Evolutionary conservation across 2,888 invertebrate species (phyloP), one percentile per base, ranked within the genome.

Genomic region (Peribatodes rhomboidaria): DNA sequence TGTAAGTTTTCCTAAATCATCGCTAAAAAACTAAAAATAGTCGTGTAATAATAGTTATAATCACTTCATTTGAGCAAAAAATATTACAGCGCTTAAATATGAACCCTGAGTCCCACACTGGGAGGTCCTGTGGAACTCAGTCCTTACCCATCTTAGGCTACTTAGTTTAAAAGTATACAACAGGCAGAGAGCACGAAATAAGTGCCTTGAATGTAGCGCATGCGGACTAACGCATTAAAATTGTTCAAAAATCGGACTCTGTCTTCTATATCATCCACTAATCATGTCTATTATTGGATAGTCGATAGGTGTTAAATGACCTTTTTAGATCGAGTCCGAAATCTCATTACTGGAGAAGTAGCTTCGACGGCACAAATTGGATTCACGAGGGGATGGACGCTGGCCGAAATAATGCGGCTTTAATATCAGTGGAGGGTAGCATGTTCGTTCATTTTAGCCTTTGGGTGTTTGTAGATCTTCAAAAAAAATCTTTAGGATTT

Each of bases 291-390:
- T 64, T 61, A 74, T 80, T 80, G 77, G 73, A 60, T 42, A 49
- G 53, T 68, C 78, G 75, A 74, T 76, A 73, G 75, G 75, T 78
- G 75, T 80, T 86, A 85, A 86, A 88, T 86, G 85, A 83, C 78
- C 83, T 86, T 88, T 88, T 86, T 84, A 83, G 82, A 84, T 80
- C 76, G 77, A 78, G 76, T 71, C 80, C 79, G 75, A 86, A 89
- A 90, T 87, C 86, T 85, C 83, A 89, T 90, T 90, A 89, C 49
- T 77, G 77, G 74, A 83, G 60, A 83, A 83, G 82, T 82, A 79
- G 83, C 77, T 82, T 79, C 80, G 77, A 73, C 73, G 77, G 75
- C 80, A 80, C 85, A 89, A 89, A 89, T 89, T 89, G 86, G 88
- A 88, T 89, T 85, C 82, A 81, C 81, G 80, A 81, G 81, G 82